Evolutionary conservation across 2,797 vertebrate genomes (phyloP).

Genomic region (Catharus ustulatus): DNA sequence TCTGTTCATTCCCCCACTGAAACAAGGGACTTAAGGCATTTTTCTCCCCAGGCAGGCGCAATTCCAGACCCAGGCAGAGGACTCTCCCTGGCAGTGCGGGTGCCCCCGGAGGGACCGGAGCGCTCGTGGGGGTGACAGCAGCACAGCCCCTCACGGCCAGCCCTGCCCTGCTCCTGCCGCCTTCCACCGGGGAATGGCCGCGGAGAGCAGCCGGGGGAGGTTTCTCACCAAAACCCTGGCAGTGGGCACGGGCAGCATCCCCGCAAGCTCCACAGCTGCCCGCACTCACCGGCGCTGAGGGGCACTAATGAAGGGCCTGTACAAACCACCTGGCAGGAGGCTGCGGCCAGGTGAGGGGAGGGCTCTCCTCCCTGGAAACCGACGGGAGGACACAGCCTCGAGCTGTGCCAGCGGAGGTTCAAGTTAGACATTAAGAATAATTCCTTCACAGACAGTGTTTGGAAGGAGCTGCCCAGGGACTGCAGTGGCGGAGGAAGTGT

Average conservation of each 20-base stretch:
- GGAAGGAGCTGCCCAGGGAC: background rate
- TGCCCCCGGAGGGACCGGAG: fast-evolving
- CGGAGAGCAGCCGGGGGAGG: too few relatives aligned
- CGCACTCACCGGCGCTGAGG: fast-evolving
- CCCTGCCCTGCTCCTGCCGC: background rate
- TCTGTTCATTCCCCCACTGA: background rate
- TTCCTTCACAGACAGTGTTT: background rate
- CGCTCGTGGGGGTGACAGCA: fast-evolving
- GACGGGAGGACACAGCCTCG: background rate
- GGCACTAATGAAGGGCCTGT: background rate
- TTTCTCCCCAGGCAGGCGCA: background rate
- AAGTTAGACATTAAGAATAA: too few relatives aligned
- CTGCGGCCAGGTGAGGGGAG: background rate
- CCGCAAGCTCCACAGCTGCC: background rate
- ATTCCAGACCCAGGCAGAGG: fast-evolving
- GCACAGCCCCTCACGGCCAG: background rate
- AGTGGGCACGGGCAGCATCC: background rate
- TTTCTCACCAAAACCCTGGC: fast-evolving
- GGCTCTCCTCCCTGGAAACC: background rate
- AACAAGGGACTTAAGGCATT: fast-evolving
- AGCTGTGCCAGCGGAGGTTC: background rate
- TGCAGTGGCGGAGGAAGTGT: background rate
- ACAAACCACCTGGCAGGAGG: background rate
- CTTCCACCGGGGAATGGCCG: background rate
- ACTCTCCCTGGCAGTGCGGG: fast-evolving